Conservation (phyloP, 2,888 invertebrate species). For the Diaperis boleti region DNA sequence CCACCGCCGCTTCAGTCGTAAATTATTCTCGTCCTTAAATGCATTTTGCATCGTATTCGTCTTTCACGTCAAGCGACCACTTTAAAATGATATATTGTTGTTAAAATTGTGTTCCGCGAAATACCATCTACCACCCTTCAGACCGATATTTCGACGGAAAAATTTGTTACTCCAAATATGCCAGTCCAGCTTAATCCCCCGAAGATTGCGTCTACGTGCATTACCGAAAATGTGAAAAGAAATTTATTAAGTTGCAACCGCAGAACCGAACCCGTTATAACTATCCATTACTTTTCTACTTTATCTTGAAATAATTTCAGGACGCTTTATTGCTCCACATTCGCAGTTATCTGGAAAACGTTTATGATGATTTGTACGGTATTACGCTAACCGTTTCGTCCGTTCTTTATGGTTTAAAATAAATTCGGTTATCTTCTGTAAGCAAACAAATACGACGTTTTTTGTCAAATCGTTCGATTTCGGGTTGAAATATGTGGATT, state of each 20-base stretch:
- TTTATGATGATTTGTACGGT: conserved; percentile 38
- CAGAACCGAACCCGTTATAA: not conserved
- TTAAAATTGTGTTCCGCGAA: conserved; percentile 32
- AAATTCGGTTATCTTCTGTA: conserved; percentile 32
- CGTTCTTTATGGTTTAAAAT: conserved; percentile 35
- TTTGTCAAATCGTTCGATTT: conserved; percentile 34
- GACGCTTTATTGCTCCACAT: conserved; percentile 10
- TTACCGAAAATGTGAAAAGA: not conserved
- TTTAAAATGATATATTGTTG: conserved; percentile 39
- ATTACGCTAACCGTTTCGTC: conserved; percentile 25
- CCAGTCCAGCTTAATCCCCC: not conserved
- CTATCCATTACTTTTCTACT: conserved; percentile 5
- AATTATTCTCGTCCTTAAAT: conserved; percentile 33
- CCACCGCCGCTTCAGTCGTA: conserved; percentile 1
- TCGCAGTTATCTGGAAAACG: conserved; percentile 17
- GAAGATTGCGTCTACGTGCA: not conserved
- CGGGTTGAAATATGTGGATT: conserved; percentile 30
- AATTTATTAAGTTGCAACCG: not conserved
- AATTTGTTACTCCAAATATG: conserved; percentile 3
- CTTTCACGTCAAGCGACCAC: conserved; percentile 40
- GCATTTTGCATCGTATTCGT: conserved; percentile 36
- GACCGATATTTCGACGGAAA: conserved; percentile 18
- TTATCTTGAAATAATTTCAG: not conserved
- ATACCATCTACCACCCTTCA: no score
- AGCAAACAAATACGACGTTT: conserved; percentile 37